Base-by-base conservation (phyloP, 2,113 vertebrate genomes). In the Spea bombifrons region DNA sequence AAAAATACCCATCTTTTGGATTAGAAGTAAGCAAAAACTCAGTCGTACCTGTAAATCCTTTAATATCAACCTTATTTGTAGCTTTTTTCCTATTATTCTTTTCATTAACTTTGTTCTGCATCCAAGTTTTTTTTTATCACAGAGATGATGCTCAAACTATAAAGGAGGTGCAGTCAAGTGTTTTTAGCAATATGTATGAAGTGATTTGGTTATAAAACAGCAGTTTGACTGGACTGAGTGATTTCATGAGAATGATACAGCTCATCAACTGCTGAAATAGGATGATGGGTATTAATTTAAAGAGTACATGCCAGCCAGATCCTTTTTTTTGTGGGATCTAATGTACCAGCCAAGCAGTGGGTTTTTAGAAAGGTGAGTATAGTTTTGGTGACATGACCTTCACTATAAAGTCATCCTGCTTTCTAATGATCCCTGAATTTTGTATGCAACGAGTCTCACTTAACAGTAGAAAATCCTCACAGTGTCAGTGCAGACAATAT, bases 281-380 rank as follows among this genome's bases (percentile, higher is more conserved):
- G 68, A 77, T 16, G 70, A 52, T 70, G 66, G 66, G 8, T 16
- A 57, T 15, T 77, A 77, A 77, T 70, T 77, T 44, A 70, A 70
- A n/a, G n/a, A 63, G 66, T 55, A 70, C 16, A 12, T 77, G 57
- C 68, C 46, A 43, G 5, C 59, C 65, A 69, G 44, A 76, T 53
- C 66, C 52, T 49, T 61, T 9, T 61, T n/a, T 77, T 15, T 44
- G 52, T 59, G 15, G 57, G 12, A 68, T 30, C n/a, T 13, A 43
- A 7, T 70, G 10, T 59, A 44, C 3, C 0, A 57, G 8, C 68
- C 9, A 47, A 45, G 45, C 13, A 47, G 45, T 8, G 8, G 13
- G 53, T 66, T 17, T 45, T 68, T 67, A 8, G 30, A 45, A 45
- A 52, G 5, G 17, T 49, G 66, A 76, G 7, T 45, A 76, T 63